Base-by-base conservation (phyloP, 1,140 invertebrate genomes). In the Hycleus phaleratus region DNA sequence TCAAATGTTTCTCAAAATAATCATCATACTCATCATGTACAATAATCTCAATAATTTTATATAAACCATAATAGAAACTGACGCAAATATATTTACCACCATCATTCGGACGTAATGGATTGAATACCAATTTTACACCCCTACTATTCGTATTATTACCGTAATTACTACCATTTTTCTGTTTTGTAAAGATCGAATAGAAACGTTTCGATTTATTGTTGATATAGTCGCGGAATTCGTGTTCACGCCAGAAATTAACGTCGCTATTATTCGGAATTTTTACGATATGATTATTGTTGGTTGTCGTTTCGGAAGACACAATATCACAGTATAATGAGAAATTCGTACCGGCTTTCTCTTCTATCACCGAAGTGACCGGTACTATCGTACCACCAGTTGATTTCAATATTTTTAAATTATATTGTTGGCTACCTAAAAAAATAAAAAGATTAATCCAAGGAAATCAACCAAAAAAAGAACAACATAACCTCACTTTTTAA, bases 261-360 rank as follows among this genome's bases (percentile, higher is more conserved):
- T 49, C 24, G 5, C n/a, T 52, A 45, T 5, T 44, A 56, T 12
- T 25, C 10, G 4, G 32, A 32, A 32, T 32, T 32, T 18, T 18
- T 18, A 18, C 18, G 18, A 18, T 18, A 18, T 18, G 18, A 7
- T 32, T 32, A 7, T 32, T 32, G 4, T 32, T 32, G 4, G 7
- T 32, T 32, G 32, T 3, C 7, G 32, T 32, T 32, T 50, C 50
- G 8, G 61, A 60, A 38, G 56, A 60, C 26, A 68, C 66, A 25
- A 71, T 48, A 54, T 71, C 67, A 62, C 70, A 71, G 52, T 64
- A 52, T 54, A 71, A 49, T 10, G 68, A 68, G 52, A 71, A 68
- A 46, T 68, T 63, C 18, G 64, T 61, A 7, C 68, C 68, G 9
- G 60, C 63, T n/a, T 60, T 66, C 57, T 70, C 70, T 44, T 71